Evolutionary conservation across 2,888 invertebrate genomes (phyloP).

Genomic region (Chouioia cunea): DNA sequence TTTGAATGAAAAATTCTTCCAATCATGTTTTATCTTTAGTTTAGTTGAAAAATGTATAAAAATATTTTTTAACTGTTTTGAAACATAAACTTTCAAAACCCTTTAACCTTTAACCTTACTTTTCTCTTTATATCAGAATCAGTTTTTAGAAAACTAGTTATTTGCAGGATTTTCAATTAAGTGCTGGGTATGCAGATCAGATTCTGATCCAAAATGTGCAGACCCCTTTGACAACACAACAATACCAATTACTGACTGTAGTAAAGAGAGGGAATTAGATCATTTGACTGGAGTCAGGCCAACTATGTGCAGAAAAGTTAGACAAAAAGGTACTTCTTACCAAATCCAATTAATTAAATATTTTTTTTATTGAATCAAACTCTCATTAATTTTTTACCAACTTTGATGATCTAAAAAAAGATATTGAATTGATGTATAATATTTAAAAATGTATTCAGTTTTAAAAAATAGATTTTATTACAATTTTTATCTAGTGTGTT

Average conservation of each 20-base stretch:
- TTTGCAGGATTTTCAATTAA: conserved; percentile 78
- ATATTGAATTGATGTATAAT: no score
- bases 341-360: neutral
- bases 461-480: conserved; percentile 8
- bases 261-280: conserved; percentile 72
- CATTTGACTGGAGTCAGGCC: conserved; percentile 80
- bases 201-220: conserved; percentile 89
- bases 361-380: neutral
- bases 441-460: conserved; percentile 14
- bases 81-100: no score
- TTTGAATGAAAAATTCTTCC: neutral
- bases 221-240: conserved; percentile 94
- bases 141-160: neutral
- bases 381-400: neutral
- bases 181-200: conserved; percentile 93
- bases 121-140: neutral
- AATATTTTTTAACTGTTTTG: neutral
- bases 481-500: neutral
- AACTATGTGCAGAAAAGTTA: conserved; percentile 91
- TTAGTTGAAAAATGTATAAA: neutral
- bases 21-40: no score
- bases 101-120: no score
- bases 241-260: conserved; percentile 86
- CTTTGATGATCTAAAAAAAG: conserved; percentile 1
- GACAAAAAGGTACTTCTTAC: conserved; percentile 81